phyloP scores from a whole-genome alignment of 2,797 vertebrate genomes.

The Coregonus suidteri region DNA sequence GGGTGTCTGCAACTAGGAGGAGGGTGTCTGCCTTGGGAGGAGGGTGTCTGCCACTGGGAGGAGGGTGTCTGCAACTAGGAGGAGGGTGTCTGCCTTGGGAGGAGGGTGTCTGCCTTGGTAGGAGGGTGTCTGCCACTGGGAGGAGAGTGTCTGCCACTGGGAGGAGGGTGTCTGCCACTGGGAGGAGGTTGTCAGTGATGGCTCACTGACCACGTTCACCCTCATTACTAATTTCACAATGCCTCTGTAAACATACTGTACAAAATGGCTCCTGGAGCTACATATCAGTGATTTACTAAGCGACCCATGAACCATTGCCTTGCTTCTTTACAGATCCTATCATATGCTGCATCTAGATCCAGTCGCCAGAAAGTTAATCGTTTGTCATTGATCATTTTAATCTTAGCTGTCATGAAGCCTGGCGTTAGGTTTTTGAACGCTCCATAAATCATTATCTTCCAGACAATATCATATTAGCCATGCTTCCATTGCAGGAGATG shows the following conservation, averaged over 20 bases:
- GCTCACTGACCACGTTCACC: neutral
- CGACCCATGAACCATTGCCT: constrained; percentile 8
- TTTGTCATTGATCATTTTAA: constrained; percentile 8
- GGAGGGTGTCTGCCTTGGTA: no score
- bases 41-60: no score
- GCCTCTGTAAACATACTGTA: neutral
- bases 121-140: no score
- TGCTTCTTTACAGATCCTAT: constrained; percentile 14
- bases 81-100: no score
- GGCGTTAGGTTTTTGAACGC: constrained; percentile 30
- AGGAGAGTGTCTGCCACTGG: neutral
- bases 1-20: no score
- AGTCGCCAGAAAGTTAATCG: constrained; percentile 18
- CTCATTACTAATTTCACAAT: neutral
- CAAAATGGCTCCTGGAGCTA: neutral
- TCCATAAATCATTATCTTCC: constrained; percentile 25
- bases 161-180: neutral
- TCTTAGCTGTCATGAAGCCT: constrained; percentile 20
- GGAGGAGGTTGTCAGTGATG: constrained; percentile 7
- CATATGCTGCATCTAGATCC: constrained; percentile 4
- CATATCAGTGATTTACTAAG: constrained; percentile 26
- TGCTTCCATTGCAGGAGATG: neutral
- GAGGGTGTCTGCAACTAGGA: no score
- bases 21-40: no score
- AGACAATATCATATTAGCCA: neutral